Evolutionary conservation across 2,888 invertebrate genomes (phyloP), one percentile per base, ranked within the genome.

Genomic region (Lasioglossum morio): DNA sequence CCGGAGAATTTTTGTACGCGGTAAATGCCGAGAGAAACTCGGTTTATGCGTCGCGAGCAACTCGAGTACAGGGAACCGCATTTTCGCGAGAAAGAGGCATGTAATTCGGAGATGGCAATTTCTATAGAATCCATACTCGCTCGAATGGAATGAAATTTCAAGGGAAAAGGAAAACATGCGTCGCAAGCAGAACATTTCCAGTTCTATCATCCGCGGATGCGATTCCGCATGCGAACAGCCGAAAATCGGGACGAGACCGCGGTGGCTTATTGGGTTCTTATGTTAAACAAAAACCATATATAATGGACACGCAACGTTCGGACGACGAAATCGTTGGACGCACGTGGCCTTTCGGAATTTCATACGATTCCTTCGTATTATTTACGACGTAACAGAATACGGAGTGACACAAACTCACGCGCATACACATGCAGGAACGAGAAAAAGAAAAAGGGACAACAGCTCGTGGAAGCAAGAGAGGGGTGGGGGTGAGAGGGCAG

Each of bases 281-380:
- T 92, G 91, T 91, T 88, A 91, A 91, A 92, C 90, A 91, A 93
- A 66, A 93, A 91, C 90, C 91, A 90, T 91, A 91, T 92, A 91
- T 93, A 92, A 93, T 92, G 89, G 91, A 10, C 77, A 88, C 90
- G 90, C 90, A 90, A 88, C 85, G 80, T 89, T 77, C 63, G 87
- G 86, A 87, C 66, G 88, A 90, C 86, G 86, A 86, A 90, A 92
- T 93, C 92, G 92, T 92, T 93, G 91, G 90, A 88, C 91, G 90
- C 93, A 92, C 90, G 90, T 91, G 92, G 86, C 87, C 87, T 84
- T 88, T 82, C 78, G 66, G 72, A 72, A 66, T 75, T 77, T 81
- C 86, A 63, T 80, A 82, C 74, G 73, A 30, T 74, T 57, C 69
- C 66, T 48, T 73, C 48, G 60, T 86, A 76, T 87, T 87, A 83